Evolutionary conservation across 2,888 invertebrate species (phyloP).

Genomic region (Flexamia atlantica): DNA sequence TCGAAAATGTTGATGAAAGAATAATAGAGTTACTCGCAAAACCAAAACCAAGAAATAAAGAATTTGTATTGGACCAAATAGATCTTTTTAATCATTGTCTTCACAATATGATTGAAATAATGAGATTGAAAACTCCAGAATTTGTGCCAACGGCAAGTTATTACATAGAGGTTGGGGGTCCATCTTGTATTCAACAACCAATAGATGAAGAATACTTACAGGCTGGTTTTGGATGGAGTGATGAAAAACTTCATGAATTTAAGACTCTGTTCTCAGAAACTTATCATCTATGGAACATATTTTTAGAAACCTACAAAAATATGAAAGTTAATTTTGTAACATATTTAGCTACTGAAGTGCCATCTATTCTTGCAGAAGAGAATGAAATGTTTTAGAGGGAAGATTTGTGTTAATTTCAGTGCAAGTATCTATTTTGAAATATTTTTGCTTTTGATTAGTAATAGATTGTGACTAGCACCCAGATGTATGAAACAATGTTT

Average conservation of each 20-base stretch:
- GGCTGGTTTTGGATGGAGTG: conserved; percentile 33
- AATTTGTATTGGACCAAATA: conserved; percentile 41
- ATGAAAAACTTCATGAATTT: conserved; percentile 42
- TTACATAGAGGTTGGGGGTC: conserved; percentile 17
- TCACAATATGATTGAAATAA: conserved; percentile 38
- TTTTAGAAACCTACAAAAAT: conserved; percentile 34
- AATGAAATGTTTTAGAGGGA: background rate
- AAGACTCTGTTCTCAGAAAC: conserved; percentile 26
- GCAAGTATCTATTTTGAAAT: too few species aligned
- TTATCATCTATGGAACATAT: conserved; percentile 28
- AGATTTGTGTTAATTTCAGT: too few species aligned
- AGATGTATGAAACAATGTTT: too few species aligned
- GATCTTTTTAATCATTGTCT: conserved; percentile 50
- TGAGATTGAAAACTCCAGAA: conserved; percentile 33
- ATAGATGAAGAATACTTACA: conserved; percentile 39
- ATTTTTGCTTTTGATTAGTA: too few species aligned
- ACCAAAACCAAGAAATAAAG: conserved; percentile 28
- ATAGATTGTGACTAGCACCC: too few species aligned
- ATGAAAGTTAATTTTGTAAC: conserved; percentile 32
- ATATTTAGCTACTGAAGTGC: conserved; percentile 31
- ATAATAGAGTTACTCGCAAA: conserved; percentile 42
- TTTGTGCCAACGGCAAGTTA: background rate
- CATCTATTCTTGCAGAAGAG: conserved; percentile 9
- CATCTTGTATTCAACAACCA: conserved; percentile 36
- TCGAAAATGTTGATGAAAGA: conserved; percentile 47